Evolutionary conservation across 2,888 invertebrate species (phyloP).

Genomic region (Bellardia pandia): DNA sequence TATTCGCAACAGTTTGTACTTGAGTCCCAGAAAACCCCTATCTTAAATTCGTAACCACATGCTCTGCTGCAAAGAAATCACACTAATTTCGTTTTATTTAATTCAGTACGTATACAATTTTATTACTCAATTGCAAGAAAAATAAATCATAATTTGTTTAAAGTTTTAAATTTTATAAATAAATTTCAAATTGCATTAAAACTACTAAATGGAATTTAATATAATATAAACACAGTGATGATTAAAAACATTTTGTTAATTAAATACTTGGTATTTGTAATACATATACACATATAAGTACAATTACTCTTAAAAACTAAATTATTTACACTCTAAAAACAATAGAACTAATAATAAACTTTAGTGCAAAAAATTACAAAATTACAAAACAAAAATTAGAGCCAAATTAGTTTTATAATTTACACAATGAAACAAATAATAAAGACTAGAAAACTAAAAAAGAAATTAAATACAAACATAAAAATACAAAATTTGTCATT

Average conservation of each 20-base stretch:
- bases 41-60: not conserved
- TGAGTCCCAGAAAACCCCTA: no score
- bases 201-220: conserved; percentile 24
- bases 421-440: conserved; percentile 33
- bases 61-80: no score
- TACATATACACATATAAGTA: conserved; percentile 25
- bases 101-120: conserved; percentile 63
- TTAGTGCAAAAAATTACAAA: conserved; percentile 43
- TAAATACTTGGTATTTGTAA: conserved; percentile 64
- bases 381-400: conserved; percentile 47
- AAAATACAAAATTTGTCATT: not conserved
- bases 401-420: conserved; percentile 25
- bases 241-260: conserved; percentile 53
- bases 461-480: conserved; percentile 8
- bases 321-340: conserved; percentile 50
- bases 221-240: conserved; percentile 40
- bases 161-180: conserved; percentile 50
- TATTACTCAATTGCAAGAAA: conserved; percentile 48
- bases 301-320: conserved; percentile 16
- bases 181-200: conserved; percentile 60
- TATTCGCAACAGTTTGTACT: no score
- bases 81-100: conserved; percentile 33
- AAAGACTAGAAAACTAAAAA: conserved; percentile 71
- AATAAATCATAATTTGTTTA: conserved; percentile 13
- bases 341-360: not conserved